Evolutionary conservation across 2,797 vertebrate species (phyloP), one percentile per base, ranked within the genome.

Genomic region (Chaetodon trifasciatus): DNA sequence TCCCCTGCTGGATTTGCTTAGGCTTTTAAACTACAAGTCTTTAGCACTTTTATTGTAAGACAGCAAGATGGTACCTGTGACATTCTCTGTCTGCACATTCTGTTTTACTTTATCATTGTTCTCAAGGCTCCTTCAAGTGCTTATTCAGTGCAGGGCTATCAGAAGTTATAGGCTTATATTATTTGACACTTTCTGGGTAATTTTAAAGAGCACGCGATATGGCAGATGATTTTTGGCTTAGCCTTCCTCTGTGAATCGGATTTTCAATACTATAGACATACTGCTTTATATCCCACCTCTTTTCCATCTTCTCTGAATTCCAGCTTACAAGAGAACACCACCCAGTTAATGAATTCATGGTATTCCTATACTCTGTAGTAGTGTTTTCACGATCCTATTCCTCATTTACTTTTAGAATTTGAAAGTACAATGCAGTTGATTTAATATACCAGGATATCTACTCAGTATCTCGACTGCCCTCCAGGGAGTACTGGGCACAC

Each of bases 121-220:
- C 13, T 35, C 6, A 49, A 46, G 28, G 42, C 44, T 32, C 4
- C 13, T 46, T 28, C 4, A 28, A 46, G 40, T 70, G 42, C 55
- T 17, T 58, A 35, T 70, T 58, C 40, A 47, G 53, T 53, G 46
- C 24, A 57, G 12, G 23, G 55, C 68, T 55, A 53, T 46, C 17
- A 49, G 17, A 8, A 37, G 15, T 19, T 47, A 9, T 35, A 58
- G 40, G 17, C 28, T 21, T 40, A 28, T 4, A 70, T 5, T n/a
- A n/a, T 70, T 46, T 57, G 53, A 55, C 6, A 32, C 53, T 46
- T 57, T 70, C 40, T 44, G 6, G 39, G 19, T 40, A 37, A 61
- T 40, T 61, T 42, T 15, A 24, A 46, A 47, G 42, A 47, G 47
- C 16, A 16, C 24, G 16, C 2, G 1, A 32, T 46, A 64, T 11